Evolutionary conservation across 1,140 invertebrate genomes (phyloP), one percentile per base, ranked within the genome.

Genomic region (Calliphora vicina): DNA sequence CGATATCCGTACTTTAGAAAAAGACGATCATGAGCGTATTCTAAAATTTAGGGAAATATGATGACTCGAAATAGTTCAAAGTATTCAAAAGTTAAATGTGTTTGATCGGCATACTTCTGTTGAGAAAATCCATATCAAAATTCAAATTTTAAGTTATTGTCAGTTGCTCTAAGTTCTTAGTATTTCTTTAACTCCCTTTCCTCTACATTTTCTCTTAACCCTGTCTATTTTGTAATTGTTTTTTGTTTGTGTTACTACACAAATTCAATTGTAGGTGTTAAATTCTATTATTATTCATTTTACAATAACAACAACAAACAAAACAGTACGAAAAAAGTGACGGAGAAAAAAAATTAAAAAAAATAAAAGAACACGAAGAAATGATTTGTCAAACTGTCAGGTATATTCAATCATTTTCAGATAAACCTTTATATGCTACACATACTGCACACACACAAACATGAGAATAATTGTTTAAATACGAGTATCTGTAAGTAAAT

Each of bases 351-450:
- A 23, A 20, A 1, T 15, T 6, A 67, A 23, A 67, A 67, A 9
- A 23, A 20, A 1, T 15, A 67, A 20, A 67, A 20, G 57, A 67
- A 67, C 17, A 67, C n/a, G 17, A 67, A 23, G 17, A 20, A 76
- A 76, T 76, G 29, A 76, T 76, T 76, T 76, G 73, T 76, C 73
- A 76, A 76, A 76, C 73, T 76, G 73, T 35, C 73, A 20, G 73
- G 27, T 76, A 76, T 76, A 35, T 29, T 76, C 73, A 76, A 35
- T 76, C n/a, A 76, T 73, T 73, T 50, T 50, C 45, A 50, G 45
- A 50, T 50, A 50, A 50, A 50, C 45, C 45, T n/a, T 35, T 35
- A 2, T 6, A 8, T 8, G 2, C 8, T 29, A 45, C 15, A 45
- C 4, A 50, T 12, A 50, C 45, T 10, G n/a, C 12, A 50, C 45